Conservation (phyloP, 2,797 vertebrate species). For the Crenichthys baileyi region DNA sequence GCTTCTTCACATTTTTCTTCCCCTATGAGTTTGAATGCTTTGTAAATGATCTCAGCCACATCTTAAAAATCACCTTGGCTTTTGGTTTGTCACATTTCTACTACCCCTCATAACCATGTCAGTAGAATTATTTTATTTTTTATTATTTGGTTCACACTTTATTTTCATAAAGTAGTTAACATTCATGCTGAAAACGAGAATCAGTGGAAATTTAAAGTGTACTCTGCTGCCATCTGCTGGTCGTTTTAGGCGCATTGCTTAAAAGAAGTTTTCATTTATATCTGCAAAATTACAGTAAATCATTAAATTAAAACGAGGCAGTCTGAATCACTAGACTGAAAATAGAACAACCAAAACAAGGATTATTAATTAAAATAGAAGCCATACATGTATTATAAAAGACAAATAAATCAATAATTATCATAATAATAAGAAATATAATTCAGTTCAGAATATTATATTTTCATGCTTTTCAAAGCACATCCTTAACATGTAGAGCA, state of each 20-base stretch:
- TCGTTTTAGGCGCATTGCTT: neutral
- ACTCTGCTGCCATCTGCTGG: slow-evolving; percentile 80
- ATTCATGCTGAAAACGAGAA: neutral
- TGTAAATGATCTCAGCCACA: neutral
- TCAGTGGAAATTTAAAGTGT: slow-evolving; percentile 41
- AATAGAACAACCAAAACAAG: too few species aligned
- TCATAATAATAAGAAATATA: neutral
- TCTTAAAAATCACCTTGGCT: neutral
- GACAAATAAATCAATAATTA: neutral
- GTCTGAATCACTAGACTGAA: neutral
- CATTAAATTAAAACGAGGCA: neutral
- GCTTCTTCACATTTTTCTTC: neutral
- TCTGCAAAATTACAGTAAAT: neutral
- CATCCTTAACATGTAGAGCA: slow-evolving; percentile 17
- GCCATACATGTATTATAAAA: too few species aligned
- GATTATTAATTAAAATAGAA: too few species aligned
- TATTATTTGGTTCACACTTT: neutral
- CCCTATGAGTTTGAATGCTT: neutral
- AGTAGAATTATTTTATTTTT: neutral
- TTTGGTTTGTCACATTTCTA: neutral
- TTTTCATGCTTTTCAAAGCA: slow-evolving; percentile 11
- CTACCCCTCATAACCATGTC: neutral
- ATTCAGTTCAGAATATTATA: neutral
- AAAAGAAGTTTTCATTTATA: slow-evolving; percentile 10
- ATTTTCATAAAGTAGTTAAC: neutral